Conservation (phyloP, 2,113 vertebrate species). For the Grus americana region DNA sequence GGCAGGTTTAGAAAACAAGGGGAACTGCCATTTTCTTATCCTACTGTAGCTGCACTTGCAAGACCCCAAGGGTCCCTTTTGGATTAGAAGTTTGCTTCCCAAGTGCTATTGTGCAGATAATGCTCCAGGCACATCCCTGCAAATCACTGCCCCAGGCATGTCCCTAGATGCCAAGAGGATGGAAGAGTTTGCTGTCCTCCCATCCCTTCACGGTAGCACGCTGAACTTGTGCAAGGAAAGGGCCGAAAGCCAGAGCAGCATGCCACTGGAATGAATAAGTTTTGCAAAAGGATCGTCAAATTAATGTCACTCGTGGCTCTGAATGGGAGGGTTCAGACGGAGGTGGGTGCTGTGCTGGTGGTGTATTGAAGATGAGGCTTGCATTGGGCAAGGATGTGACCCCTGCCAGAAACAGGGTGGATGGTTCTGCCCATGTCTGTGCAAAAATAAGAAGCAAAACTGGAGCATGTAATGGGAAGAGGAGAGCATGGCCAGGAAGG, state of each 20-base stretch:
- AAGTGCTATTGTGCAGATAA: background rate
- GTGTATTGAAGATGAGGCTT: background rate
- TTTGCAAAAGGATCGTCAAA: background rate
- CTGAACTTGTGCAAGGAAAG: background rate
- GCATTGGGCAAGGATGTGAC: background rate
- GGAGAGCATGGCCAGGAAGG: background rate
- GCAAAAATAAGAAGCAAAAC: background rate
- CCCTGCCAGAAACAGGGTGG: background rate
- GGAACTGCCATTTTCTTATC: background rate
- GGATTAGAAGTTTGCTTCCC: background rate
- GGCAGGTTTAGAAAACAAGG: background rate
- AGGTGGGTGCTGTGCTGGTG: background rate
- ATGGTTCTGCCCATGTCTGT: background rate
- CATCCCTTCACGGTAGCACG: background rate
- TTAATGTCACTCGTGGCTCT: accelerated
- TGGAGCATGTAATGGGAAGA: background rate
- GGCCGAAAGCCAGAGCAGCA: background rate
- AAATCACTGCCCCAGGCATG: too few species aligned
- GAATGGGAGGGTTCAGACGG: background rate
- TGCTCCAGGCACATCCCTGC: background rate
- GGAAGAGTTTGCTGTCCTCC: background rate
- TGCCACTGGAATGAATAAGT: accelerated
- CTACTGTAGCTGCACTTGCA: background rate
- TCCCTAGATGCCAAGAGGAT: background rate
- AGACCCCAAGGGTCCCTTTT: background rate